Evolutionary conservation across 2,797 vertebrate genomes (phyloP).

Genomic region (Eupleurogrammus muticus): DNA sequence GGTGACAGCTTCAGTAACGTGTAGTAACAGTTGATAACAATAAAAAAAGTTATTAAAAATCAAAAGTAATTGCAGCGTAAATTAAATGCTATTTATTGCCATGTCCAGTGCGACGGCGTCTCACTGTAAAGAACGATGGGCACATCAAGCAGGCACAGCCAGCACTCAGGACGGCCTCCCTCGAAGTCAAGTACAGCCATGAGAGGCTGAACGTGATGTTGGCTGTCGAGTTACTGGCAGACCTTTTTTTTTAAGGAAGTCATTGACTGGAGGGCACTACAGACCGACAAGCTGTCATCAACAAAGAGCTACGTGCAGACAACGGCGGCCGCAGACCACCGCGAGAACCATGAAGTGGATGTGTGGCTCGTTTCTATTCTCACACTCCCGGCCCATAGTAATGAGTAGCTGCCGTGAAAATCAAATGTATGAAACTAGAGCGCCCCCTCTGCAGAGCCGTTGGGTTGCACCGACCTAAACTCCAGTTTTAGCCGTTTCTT

Average conservation of each 20-base stretch:
- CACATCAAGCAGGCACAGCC: not conserved
- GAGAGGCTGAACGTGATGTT: not conserved
- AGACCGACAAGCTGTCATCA: not conserved
- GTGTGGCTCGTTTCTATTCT: not conserved
- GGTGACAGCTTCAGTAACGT: no score
- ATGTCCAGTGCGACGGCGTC: no score
- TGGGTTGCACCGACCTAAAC: not conserved
- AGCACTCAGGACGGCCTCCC: not conserved
- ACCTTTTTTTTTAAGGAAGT: not conserved
- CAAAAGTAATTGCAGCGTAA: no score
- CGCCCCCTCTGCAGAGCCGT: no score
- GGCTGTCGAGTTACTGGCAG: not conserved
- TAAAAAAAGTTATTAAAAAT: no score
- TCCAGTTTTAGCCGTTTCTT: not conserved
- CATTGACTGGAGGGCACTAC: not conserved
- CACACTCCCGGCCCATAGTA: not conserved
- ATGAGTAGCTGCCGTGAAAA: not conserved
- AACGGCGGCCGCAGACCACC: no score
- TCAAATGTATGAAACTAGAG: not conserved
- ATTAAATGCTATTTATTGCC: no score
- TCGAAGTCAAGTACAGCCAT: not conserved
- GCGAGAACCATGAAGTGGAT: not conserved
- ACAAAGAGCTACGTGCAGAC: not conserved
- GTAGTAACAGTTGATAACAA: no score
- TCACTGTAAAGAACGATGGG: not conserved